phyloP scores from a whole-genome alignment of 2,888 invertebrate species.

The Nomada lathburiana region DNA sequence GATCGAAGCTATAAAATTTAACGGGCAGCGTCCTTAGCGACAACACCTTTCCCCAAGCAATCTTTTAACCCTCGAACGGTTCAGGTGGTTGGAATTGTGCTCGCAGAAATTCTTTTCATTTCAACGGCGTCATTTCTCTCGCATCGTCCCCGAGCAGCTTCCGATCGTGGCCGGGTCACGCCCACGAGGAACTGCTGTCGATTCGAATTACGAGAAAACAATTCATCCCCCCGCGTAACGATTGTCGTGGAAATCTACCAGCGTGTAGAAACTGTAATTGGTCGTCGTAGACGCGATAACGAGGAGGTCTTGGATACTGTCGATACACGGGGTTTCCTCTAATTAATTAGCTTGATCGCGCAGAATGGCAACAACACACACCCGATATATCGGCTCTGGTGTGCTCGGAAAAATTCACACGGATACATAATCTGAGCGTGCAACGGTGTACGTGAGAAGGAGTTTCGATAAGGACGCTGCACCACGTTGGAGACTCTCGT shows the following conservation, averaged over 20 bases:
- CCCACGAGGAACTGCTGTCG: neutral
- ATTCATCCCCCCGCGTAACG: too few relatives aligned
- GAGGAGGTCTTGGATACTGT: neutral
- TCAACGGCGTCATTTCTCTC: neutral
- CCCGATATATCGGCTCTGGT: neutral
- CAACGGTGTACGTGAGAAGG: neutral
- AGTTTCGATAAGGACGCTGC: neutral
- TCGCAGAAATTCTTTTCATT: slow-evolving; percentile 8
- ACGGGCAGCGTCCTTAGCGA: slow-evolving; percentile 28
- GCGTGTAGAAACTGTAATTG: neutral
- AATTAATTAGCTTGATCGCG: slow-evolving; percentile 33
- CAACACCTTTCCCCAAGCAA: neutral
- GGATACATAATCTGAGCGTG: neutral
- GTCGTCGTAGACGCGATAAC: neutral
- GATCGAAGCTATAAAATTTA: slow-evolving; percentile 48
- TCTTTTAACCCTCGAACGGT: neutral
- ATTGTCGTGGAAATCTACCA: too few relatives aligned
- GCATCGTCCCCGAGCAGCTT: neutral
- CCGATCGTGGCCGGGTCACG: neutral
- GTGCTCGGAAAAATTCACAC: neutral
- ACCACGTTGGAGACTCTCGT: neutral
- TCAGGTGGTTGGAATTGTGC: neutral
- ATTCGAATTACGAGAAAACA: neutral
- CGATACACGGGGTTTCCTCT: neutral
- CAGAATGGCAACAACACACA: neutral